Base-by-base conservation (phyloP, 2,888 invertebrate species). In the Eupithecia pulchellata region DNA sequence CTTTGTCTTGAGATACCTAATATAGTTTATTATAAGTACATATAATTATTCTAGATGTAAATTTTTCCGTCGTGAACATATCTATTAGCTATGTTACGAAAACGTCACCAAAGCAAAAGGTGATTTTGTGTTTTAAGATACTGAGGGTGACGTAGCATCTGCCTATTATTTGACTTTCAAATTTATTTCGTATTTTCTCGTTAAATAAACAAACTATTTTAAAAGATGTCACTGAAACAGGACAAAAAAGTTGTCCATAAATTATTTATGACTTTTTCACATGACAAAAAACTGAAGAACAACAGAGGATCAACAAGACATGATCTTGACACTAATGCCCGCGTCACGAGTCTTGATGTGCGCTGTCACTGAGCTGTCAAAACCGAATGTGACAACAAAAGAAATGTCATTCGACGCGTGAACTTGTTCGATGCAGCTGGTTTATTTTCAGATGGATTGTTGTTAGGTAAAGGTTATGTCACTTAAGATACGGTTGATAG, bases 241-340 rank as follows among this genome's bases (percentile, higher is more conserved):
- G 30, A 57, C 55, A 57, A 58, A 47, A 64, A 27, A 66, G 63
- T 64, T 60, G 17, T 11, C 34, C 20, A 66, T 68, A 66, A 57
- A 72, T 68, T 39, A 68, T 65, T 47, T 25, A 68, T 65, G 14
- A 32, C 55, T 69, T 66, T 71, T 69, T 57, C 61, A 52, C 57
- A 47, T 63, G 29, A 39, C 42, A 61, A 47, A 66, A 66, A 64
- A 42, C 32, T 58, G 62, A 47, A 63, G 52, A 78, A 75, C 73
- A 78, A 76, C 69, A 72, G 71, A 68, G 72, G 75, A 72, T 79
- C 75, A 74, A 73, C 74, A 72, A 70, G 73, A n/a, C n/a, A n/a
- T 73, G 72, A 77, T 68, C 78, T 76, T 74, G 76, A 76, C 76
- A 75, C 68, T 77, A 73, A 77, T 77, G 71, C 66, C 67, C 20